Percentiles rank a stretch among this genome's conserved stretches.
phyloP scores from a whole-genome alignment of 2,888 invertebrate genomes.

The Saturnia japonica region DNA sequence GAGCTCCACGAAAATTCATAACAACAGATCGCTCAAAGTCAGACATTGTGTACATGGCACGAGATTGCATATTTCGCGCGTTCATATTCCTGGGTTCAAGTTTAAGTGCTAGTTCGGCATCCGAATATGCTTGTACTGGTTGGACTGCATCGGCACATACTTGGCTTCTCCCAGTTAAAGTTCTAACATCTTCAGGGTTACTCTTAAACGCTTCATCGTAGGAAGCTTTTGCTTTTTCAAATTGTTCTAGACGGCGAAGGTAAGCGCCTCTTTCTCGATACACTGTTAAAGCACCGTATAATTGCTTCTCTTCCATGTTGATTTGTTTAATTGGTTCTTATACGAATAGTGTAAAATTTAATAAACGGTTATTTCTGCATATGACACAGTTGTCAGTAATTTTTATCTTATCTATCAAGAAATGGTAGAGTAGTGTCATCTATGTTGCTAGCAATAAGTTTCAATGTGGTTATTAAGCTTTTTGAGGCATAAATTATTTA shows the following conservation, averaged over 20 bases:
- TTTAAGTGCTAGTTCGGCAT: conserved; percentile 70
- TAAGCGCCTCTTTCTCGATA: conserved; percentile 72
- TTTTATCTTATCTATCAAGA: background rate
- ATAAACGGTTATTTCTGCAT: conserved; percentile 21
- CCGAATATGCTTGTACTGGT: conserved; percentile 67
- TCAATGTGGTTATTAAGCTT: background rate
- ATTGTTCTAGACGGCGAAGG: conserved; percentile 70
- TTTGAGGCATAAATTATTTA: no score
- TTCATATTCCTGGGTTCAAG: conserved; percentile 69
- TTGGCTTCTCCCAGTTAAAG: conserved; percentile 68
- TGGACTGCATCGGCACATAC: conserved; percentile 72
- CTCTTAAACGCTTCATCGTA: conserved; percentile 68
- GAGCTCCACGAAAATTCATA: conserved; percentile 68
- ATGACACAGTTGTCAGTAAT: background rate
- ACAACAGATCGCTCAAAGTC: conserved; percentile 74
- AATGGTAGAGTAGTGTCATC: background rate
- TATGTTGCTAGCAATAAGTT: background rate
- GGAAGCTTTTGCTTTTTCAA: conserved; percentile 68
- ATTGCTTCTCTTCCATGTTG: conserved; percentile 68
- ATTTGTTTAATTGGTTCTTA: conserved; percentile 6
- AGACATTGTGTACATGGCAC: conserved; percentile 74
- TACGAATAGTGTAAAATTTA: conserved; percentile 11
- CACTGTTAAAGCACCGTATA: conserved; percentile 67
- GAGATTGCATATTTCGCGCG: conserved; percentile 72
- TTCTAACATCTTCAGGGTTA: conserved; percentile 62